Conservation (phyloP, 2,797 vertebrate genomes). For the Myripristis murdjan region DNA sequence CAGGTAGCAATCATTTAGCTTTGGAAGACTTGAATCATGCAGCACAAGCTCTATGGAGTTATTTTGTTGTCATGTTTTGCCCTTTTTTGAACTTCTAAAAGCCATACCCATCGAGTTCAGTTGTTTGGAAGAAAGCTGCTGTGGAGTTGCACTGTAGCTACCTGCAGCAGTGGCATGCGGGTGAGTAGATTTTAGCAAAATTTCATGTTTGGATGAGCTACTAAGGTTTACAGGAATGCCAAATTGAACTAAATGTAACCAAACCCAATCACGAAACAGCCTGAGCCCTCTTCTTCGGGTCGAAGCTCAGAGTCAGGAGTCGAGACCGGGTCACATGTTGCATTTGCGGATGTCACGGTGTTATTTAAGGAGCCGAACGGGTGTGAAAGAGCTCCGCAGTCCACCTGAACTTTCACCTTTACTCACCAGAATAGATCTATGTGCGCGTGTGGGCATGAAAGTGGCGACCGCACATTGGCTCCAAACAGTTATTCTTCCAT, state of each 20-base stretch:
- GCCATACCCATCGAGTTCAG: too few relatives aligned
- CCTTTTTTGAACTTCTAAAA: too few relatives aligned
- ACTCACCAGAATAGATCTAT: constrained; percentile 35
- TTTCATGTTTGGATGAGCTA: too few relatives aligned
- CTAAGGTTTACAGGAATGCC: too few relatives aligned
- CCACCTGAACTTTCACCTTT: constrained; percentile 63
- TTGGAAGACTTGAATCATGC: too few relatives aligned
- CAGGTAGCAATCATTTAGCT: too few relatives aligned
- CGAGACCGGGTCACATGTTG: constrained; percentile 29
- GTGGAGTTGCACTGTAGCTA: too few relatives aligned
- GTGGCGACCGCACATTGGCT: constrained; percentile 48
- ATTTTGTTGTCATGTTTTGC: too few relatives aligned
- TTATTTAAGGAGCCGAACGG: constrained; percentile 40
- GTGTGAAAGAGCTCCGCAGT: constrained; percentile 51
- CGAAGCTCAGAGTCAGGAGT: constrained; percentile 6
- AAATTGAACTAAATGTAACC: background rate
- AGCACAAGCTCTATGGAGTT: too few relatives aligned
- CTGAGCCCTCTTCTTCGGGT: background rate
- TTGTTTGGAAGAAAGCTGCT: too few relatives aligned
- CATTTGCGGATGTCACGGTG: constrained; percentile 17
- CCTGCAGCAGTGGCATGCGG: too few relatives aligned
- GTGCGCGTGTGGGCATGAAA: constrained; percentile 8
- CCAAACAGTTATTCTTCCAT: constrained; percentile 75
- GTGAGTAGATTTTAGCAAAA: too few relatives aligned
- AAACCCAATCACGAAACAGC: background rate